Conservation (phyloP, 2,888 invertebrate species). For the Scaptomyza tumidula region DNA sequence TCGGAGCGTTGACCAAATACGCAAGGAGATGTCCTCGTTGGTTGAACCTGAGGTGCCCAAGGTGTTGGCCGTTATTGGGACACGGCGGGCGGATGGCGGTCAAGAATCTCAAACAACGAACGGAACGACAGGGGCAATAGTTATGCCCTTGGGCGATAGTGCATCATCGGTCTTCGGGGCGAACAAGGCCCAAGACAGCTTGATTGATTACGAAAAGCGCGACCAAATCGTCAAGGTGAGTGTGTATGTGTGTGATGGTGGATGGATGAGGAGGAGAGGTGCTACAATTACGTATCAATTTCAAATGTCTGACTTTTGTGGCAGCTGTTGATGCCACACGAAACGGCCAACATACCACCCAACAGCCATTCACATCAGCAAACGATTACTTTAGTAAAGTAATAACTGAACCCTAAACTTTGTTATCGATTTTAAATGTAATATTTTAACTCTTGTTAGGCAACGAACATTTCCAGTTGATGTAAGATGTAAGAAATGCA, state of each 20-base stretch:
- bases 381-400: not conserved
- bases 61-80: constrained; percentile 54
- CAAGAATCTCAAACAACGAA: constrained; percentile 19
- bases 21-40: constrained; percentile 53
- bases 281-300: constrained; percentile 50
- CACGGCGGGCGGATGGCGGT: constrained; percentile 26
- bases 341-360: too few relatives aligned
- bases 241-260: constrained; percentile 11
- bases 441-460: not conserved
- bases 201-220: constrained; percentile 83
- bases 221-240: constrained; percentile 84
- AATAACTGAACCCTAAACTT: constrained; percentile 16
- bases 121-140: not conserved
- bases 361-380: not conserved
- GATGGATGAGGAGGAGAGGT: not conserved
- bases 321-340: constrained; percentile 49
- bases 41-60: constrained; percentile 31
- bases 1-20: constrained; percentile 53
- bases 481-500: not conserved
- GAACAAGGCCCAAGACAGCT: constrained; percentile 25
- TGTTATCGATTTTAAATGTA: not conserved
- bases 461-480: not conserved
- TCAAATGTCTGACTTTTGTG: constrained; percentile 52
- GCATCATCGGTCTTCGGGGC: constrained; percentile 16
- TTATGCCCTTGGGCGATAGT: constrained; percentile 48